Evolutionary conservation across 1,140 invertebrate genomes (phyloP).

Genomic region (Drosophila ficusphila): DNA sequence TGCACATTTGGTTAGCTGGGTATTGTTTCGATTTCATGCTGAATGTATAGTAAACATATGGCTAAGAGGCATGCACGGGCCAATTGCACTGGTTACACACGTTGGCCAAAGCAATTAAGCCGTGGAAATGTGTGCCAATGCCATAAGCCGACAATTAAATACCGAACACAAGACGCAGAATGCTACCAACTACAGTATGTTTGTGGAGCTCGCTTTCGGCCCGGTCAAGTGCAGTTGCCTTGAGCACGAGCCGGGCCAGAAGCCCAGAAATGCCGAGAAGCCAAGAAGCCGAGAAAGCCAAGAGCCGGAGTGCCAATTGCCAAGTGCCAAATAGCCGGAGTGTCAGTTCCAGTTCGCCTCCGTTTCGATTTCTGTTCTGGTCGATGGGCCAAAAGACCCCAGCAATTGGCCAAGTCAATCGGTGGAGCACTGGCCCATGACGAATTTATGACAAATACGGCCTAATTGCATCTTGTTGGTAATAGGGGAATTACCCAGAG

Average conservation of each 20-base stretch:
- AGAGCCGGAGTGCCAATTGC: neutral
- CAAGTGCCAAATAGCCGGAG: conserved; percentile 4
- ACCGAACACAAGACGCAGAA: conserved; percentile 45
- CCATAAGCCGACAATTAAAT: conserved; percentile 65
- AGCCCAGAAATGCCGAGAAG: conserved; percentile 2
- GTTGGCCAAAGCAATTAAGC: conserved; percentile 70
- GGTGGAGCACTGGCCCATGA: conserved; percentile 1
- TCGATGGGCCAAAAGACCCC: conserved; percentile 12
- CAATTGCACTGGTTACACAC: conserved; percentile 46
- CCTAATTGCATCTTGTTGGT: neutral
- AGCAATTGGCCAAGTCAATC: conserved; percentile 33
- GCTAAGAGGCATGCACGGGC: neutral
- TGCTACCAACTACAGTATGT: too few relatives aligned
- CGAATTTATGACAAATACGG: conserved; percentile 31
- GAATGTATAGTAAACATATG: neutral
- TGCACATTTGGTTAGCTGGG: neutral
- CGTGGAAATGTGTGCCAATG: conserved; percentile 74
- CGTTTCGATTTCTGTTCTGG: conserved; percentile 50
- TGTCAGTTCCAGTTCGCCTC: conserved; percentile 42
- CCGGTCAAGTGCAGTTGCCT: conserved; percentile 59
- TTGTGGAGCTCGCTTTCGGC: conserved; percentile 34
- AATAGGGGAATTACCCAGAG: neutral
- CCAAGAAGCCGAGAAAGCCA: conserved; percentile 7
- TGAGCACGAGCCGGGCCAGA: conserved; percentile 51
- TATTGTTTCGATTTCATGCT: neutral